phyloP scores from a whole-genome alignment of 2,888 invertebrate genomes.

The Lydus trimaculatus region DNA sequence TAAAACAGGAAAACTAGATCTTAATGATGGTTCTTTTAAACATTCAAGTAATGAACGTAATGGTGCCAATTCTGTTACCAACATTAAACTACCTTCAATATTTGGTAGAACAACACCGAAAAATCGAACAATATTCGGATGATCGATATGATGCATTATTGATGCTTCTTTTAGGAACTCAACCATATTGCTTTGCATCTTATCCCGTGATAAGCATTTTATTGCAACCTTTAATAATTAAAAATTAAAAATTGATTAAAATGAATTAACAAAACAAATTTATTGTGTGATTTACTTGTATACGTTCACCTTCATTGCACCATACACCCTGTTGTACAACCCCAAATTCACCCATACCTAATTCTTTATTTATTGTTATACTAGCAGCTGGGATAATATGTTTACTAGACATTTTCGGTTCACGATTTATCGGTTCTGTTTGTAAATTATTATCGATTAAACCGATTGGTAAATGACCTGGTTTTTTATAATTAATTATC shows the following conservation, averaged over 20 bases:
- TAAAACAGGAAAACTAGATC: conserved; percentile 90
- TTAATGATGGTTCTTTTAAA: conserved; percentile 88
- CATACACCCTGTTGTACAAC: conserved; percentile 98
- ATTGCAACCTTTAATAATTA: conserved; percentile 81
- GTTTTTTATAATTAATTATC: conserved; percentile 70
- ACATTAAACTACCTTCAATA: conserved; percentile 65
- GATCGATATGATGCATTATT: conserved; percentile 97
- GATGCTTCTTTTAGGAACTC: conserved; percentile 98
- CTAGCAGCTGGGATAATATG: conserved; percentile 86
- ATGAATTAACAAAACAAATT: not conserved
- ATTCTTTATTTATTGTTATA: conserved; percentile 91
- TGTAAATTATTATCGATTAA: conserved; percentile 48
- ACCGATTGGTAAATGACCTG: conserved; percentile 55
- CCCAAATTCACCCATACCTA: conserved; percentile 98
- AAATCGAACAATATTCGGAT: conserved; percentile 95
- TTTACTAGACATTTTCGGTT: conserved; percentile 77
- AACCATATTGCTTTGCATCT: conserved; percentile 95
- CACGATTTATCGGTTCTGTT: conserved; percentile 34
- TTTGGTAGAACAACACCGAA: conserved; percentile 97
- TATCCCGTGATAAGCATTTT: conserved; percentile 92
- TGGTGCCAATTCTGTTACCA: conserved; percentile 92
- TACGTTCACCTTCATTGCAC: conserved; percentile 93
- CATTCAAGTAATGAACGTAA: conserved; percentile 94
- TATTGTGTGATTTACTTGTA: conserved; percentile 56
- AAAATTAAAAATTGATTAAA: not conserved